Evolutionary conservation across 2,797 vertebrate species (phyloP).

Genomic region (Aotus griseimembra): DNA sequence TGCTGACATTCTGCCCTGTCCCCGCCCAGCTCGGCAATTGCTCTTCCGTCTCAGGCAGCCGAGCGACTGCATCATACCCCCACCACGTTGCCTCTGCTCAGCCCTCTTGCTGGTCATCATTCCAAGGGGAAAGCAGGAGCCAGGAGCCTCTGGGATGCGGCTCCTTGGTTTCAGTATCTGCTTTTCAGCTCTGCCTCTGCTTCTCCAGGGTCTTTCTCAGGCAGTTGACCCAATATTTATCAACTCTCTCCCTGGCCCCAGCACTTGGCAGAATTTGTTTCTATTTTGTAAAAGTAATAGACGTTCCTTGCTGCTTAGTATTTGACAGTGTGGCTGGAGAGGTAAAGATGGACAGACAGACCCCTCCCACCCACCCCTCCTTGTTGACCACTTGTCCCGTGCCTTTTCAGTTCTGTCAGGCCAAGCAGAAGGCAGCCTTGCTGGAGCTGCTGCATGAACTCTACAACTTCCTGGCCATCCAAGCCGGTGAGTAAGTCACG

Average conservation of each 20-base stretch:
- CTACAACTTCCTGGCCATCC: slow-evolving; percentile 87
- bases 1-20: neutral
- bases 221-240: neutral
- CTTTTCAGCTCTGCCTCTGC: neutral
- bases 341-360: neutral
- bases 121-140: accelerated
- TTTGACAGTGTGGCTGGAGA: neutral
- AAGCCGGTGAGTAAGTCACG: slow-evolving; percentile 85
- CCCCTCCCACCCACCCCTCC: neutral
- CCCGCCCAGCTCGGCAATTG: no score
- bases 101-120: neutral
- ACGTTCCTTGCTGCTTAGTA: neutral
- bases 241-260: neutral
- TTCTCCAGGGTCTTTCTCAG: neutral
- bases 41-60: neutral
- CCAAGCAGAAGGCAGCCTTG: slow-evolving; percentile 84
- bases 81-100: accelerated
- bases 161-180: neutral
- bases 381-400: neutral
- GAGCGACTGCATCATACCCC: neutral
- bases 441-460: slow-evolving; percentile 85
- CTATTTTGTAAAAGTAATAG: neutral
- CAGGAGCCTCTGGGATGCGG: neutral
- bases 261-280: neutral
- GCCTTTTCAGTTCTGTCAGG: slow-evolving; percentile 86